Evolutionary conservation across 1,140 invertebrate species (phyloP).

Genomic region (Ips typographus): DNA sequence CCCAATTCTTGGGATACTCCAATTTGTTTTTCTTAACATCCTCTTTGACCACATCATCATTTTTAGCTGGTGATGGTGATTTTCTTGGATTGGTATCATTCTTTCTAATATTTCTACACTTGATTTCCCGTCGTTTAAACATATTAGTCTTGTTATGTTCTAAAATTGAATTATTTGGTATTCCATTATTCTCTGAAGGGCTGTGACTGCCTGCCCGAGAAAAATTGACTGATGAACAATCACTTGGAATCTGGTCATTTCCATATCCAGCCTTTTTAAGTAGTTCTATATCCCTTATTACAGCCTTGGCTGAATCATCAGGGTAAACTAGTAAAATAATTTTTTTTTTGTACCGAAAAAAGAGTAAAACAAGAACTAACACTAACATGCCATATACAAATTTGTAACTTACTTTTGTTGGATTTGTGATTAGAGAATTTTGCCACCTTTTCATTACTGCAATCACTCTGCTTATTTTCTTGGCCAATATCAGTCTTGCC

Average conservation of each 20-base stretch:
- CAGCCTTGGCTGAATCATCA: slow-evolving; percentile 42
- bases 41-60: slow-evolving; percentile 8
- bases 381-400: background rate
- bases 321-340: slow-evolving; percentile 21
- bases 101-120: slow-evolving; percentile 41
- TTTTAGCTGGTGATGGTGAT: slow-evolving; percentile 24
- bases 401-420: slow-evolving; percentile 31
- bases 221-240: background rate
- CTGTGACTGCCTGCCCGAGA: background rate
- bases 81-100: slow-evolving; percentile 19
- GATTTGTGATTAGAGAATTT: slow-evolving; percentile 13
- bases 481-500: too few species aligned
- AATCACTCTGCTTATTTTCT: slow-evolving; percentile 2
- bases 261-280: slow-evolving; percentile 42
- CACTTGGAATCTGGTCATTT: background rate
- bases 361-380: slow-evolving; percentile 1
- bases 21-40: slow-evolving; percentile 24
- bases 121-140: slow-evolving; percentile 41
- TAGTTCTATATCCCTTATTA: slow-evolving; percentile 47
- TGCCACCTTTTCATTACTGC: slow-evolving; percentile 14
- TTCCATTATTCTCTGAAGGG: background rate
- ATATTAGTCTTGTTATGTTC: slow-evolving; percentile 8
- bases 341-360: too few species aligned
- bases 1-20: slow-evolving; percentile 45
- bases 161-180: slow-evolving; percentile 7